Percentiles rank a stretch among this genome's conserved stretches.
Evolutionary conservation across 2,113 vertebrate genomes (phyloP).

Genomic region (Baryphthengus martii): DNA sequence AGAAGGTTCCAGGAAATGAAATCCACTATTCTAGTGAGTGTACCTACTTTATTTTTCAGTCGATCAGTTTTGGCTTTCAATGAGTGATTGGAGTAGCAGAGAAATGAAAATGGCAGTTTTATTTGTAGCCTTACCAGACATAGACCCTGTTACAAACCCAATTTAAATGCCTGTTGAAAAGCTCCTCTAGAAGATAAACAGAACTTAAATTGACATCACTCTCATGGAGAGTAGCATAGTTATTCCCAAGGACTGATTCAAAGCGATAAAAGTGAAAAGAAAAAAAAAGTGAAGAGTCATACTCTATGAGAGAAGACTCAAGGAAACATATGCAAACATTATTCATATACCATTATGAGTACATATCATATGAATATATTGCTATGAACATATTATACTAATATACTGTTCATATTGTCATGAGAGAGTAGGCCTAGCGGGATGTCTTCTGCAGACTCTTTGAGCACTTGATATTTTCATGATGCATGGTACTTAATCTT

Average conservation of each 20-base stretch:
- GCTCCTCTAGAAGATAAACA: neutral
- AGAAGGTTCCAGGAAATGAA: neutral
- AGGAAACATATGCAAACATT: neutral
- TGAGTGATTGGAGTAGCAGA: neutral
- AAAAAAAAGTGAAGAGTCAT: neutral
- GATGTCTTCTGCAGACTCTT: neutral
- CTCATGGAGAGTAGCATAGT: neutral
- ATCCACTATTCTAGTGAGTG: slow-evolving; percentile 71
- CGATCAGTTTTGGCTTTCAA: neutral
- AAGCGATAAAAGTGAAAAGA: neutral
- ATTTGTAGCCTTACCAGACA: neutral
- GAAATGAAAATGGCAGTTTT: neutral
- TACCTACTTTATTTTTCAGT: neutral
- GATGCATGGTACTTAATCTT: neutral
- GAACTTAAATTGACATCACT: neutral
- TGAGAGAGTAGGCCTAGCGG: neutral
- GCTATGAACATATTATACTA: neutral
- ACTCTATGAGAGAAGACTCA: neutral
- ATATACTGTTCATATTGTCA: neutral
- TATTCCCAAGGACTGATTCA: neutral
- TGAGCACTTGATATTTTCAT: neutral
- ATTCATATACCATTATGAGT: neutral
- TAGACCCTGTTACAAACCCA: neutral
- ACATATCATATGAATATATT: neutral
- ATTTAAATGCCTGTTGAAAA: neutral